phyloP scores from a whole-genome alignment of 2,113 vertebrate species.

The Tylochromis polylepis region DNA sequence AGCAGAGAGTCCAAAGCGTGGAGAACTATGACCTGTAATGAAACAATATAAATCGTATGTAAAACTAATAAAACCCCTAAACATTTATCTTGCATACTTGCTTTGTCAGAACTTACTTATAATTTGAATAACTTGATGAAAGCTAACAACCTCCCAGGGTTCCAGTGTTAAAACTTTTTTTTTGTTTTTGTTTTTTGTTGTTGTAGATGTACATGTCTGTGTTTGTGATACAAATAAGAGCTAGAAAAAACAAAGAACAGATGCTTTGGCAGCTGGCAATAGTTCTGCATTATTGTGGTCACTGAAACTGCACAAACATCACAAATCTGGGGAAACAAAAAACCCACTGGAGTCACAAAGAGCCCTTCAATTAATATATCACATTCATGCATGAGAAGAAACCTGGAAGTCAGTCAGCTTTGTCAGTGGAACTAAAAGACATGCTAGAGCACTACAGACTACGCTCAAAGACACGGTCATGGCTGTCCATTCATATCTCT shows the following conservation, averaged over 20 bases:
- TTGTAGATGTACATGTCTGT: neutral
- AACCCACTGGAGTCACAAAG: neutral
- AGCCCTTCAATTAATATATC: neutral
- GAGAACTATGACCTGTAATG: neutral
- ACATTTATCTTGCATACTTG: neutral
- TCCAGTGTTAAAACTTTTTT: neutral
- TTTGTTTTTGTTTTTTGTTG: neutral
- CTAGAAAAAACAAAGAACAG: neutral
- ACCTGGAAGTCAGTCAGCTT: neutral
- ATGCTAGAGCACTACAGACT: neutral
- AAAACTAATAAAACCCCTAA: neutral
- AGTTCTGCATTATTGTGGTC: neutral
- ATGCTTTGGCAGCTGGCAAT: neutral
- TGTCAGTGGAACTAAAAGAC: neutral
- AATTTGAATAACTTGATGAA: neutral
- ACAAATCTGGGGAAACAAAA: neutral
- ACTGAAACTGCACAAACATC: fast-evolving
- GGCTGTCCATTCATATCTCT: neutral
- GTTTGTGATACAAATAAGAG: neutral
- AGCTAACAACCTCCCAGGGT: neutral
- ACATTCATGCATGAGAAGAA: neutral
- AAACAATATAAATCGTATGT: neutral
- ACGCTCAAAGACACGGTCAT: neutral
- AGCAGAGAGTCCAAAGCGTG: neutral
- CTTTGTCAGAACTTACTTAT: neutral